Conservation (phyloP, 1,140 invertebrate genomes). For the Oreohelix idahoensis region DNA sequence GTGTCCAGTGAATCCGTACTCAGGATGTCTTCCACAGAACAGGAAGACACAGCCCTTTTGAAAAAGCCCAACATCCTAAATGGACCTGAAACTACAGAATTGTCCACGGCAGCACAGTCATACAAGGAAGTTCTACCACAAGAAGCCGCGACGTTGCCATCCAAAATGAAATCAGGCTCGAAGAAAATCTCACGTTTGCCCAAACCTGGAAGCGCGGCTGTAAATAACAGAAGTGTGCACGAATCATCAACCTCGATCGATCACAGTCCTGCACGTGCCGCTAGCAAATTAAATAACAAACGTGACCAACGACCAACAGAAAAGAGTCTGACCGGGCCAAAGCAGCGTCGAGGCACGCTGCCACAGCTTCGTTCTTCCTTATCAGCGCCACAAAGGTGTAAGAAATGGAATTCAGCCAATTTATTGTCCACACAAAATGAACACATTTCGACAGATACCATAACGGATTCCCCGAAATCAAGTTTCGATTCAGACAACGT, state of each 20-base stretch:
- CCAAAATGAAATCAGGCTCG: background rate
- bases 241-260: background rate
- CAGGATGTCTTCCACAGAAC: background rate
- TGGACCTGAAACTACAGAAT: background rate
- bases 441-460: background rate
- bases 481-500: background rate
- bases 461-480: background rate
- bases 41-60: background rate
- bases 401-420: background rate
- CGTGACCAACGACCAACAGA: background rate
- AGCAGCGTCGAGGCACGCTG: background rate
- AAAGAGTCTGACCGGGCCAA: background rate
- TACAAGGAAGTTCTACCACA: background rate
- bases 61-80: background rate
- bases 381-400: background rate
- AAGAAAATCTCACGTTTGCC: background rate
- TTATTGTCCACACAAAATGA: background rate
- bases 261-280: background rate
- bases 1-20: too few species aligned
- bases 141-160: background rate
- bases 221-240: background rate
- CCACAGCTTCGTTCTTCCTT: background rate
- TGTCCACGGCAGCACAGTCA: background rate
- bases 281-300: background rate
- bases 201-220: background rate